These are phyloP conservation scores for Macrophya annulata DNA, from an alignment of 2,888 invertebrate species.

Conservation along the genomic window DNA sequence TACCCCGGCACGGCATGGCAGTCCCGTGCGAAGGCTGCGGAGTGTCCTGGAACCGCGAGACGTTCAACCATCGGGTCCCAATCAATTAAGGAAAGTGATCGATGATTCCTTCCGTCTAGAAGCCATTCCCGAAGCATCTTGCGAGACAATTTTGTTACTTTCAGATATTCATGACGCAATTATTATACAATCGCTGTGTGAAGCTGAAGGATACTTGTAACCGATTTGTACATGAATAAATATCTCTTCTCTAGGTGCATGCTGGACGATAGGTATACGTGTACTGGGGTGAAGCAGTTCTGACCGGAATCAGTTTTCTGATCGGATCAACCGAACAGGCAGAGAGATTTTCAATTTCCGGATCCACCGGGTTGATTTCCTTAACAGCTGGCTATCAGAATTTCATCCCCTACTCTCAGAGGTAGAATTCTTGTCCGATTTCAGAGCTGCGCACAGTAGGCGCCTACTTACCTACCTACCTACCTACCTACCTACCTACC, in stretches of 20 bases:
- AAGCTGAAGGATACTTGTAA: background rate
- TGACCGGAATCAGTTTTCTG: slow-evolving; percentile 56
- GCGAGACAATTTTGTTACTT: background rate
- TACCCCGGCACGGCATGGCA: slow-evolving; percentile 2
- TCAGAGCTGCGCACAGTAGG: slow-evolving; percentile 28
- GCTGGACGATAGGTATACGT: background rate
- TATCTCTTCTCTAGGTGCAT: background rate
- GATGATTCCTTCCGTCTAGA: background rate
- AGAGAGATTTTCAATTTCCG: slow-evolving; percentile 69
- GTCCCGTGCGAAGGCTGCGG: background rate
- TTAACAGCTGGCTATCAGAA: slow-evolving; percentile 62
- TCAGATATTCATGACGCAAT: background rate
- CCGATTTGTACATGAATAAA: background rate
- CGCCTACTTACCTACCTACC: too few species aligned
- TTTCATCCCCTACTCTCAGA: slow-evolving; percentile 50
- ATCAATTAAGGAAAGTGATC: slow-evolving; percentile 47
- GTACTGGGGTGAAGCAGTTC: slow-evolving; percentile 21
- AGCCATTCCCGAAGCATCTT: background rate
- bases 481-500: background rate
- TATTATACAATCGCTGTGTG: background rate
- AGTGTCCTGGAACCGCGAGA: slow-evolving; percentile 33
- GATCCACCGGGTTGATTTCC: slow-evolving; percentile 64
- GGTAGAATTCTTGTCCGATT: slow-evolving; percentile 52
- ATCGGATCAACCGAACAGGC: slow-evolving; percentile 58
- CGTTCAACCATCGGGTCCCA: slow-evolving; percentile 21